A percentile compares a stretch with the other conserved stretches of the same genome.
Evolutionary conservation across 1,140 invertebrate genomes (phyloP).

Genomic region (Drosophila erecta): DNA sequence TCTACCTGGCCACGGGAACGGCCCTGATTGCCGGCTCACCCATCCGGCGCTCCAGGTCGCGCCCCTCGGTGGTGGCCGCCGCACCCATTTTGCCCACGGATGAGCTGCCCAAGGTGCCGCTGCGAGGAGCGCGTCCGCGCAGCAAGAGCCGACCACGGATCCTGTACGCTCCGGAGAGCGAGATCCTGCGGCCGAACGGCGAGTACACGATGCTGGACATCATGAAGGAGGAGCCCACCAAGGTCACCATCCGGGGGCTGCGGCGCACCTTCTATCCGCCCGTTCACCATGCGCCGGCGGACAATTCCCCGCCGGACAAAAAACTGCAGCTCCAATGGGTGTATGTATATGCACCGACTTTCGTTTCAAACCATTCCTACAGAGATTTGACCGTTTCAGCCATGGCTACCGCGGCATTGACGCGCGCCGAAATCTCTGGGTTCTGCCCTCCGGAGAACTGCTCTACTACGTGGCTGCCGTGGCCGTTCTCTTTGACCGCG

Average conservation of each 20-base stretch:
- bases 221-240: constrained; percentile 92
- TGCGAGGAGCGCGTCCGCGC: constrained; percentile 88
- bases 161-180: constrained; percentile 91
- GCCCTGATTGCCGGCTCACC: constrained; percentile 86
- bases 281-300: constrained; percentile 91
- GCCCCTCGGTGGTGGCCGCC: constrained; percentile 84
- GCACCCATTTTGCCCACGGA: constrained; percentile 86
- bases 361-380: not conserved
- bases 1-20: constrained; percentile 90
- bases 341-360: constrained; percentile 85
- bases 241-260: constrained; percentile 93
- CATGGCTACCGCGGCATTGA: constrained; percentile 97
- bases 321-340: constrained; percentile 96
- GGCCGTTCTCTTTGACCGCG: constrained; percentile 95
- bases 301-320: constrained; percentile 93
- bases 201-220: constrained; percentile 94
- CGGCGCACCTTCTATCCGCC: constrained; percentile 95
- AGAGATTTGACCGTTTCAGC: constrained; percentile 84
- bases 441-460: constrained; percentile 95
- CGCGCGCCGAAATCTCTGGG: constrained; percentile 94
- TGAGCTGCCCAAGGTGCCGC: constrained; percentile 83
- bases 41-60: constrained; percentile 89
- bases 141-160: constrained; percentile 92
- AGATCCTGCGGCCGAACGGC: constrained; percentile 88
- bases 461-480: constrained; percentile 97